Evolutionary conservation across 2,797 vertebrate species (phyloP), one percentile per base, ranked within the genome.

Genomic region (Lutra lutra): DNA sequence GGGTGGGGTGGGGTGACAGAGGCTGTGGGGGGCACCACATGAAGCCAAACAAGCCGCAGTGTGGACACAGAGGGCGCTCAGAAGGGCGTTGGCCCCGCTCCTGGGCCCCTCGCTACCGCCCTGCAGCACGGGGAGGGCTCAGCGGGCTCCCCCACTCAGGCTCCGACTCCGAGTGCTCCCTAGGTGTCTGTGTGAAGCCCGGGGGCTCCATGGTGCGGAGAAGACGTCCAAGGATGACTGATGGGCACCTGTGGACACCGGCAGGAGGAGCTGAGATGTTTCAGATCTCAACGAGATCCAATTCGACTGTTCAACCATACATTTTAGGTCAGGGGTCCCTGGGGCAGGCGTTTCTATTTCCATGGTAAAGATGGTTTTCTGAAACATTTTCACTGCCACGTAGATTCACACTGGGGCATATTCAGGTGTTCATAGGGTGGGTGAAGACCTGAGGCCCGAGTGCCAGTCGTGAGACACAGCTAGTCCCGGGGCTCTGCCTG

Each of bases 61-160:
- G 20, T 38, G 17, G 1, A 43, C 23, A 21, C 3, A 25, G 25
- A 29, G 60, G 20, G 25, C 23, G 20, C 64, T 60, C n/a, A 1
- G 27, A 2, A 5, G 43, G 48, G 68, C 18, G 14, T 32, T 27
- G n/a, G 40, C 10, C 40, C 23, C 5, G 5, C 51, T 70, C 27
- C 70, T 0, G 12, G 66, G 15, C n/a, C 8, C 23, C 13, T 51
- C 6, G 0, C 25, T 2, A 4, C n/a, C 0, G 3, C 11, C 6
- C 35, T 0, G 14, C 29, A 14, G 68, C 0, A 6, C 5, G 27
- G 7, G 6, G 25, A 3, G 13, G 0, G 17, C 51, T 6, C 15
- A 10, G 48, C 3, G 35, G 15, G 46, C 10, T 51, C 5, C 8
- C 58, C 46, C 1, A 2, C 14, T 5, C 0, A 3, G 25, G 20